Base-by-base conservation (phyloP, 2,797 vertebrate genomes). In the Lemur catta region DNA sequence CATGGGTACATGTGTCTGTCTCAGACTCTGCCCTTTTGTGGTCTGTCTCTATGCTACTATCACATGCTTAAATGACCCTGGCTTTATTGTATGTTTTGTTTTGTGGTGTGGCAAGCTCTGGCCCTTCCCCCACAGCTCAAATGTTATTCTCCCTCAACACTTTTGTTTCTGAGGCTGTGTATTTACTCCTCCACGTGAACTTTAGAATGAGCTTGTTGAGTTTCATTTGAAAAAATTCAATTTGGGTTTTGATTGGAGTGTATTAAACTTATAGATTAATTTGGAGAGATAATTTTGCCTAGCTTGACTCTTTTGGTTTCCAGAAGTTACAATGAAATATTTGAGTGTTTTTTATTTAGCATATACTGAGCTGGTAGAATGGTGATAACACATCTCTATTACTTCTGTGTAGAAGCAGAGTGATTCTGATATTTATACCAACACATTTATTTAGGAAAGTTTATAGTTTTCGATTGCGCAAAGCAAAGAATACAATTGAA, bases 181-280 rank as follows among this genome's bases (percentile, higher is more conserved):
- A 55, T 74, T 72, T 96, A 22, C 41, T 90, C 33, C 95, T 89
- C 48, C 55, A 93, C 81, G 78, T 48, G 50, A 80, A 95, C 48
- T 84, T 88, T 84, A 71, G 55, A 86, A 61, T 78, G 91, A 67
- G 3, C 76, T 89, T 89, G 59, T 91, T 65, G 15, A 50, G 26
- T 86, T 86, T 57, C n/a, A 82, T 71, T 96, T 91, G 65, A 86
- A 92, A 88, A 81, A 55, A 63, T 20, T 74, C 46, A 76, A 2
- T 80, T 80, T 89, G 63, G 55, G 13, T 96, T 91, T 96, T 93
- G 72, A 71, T 52, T 86, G 50, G n/a, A 74, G 9, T 59, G 28
- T 33, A n/a, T 86, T 84, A 79, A 86, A 69, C 80, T 76, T 94
- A 33, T 43, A 43, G 26, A 52, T 72, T 41, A 75, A 63, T 84